Evolutionary conservation across 2,888 invertebrate species (phyloP), one percentile per base, ranked within the genome.

Genomic region (Augiades crinisus): DNA sequence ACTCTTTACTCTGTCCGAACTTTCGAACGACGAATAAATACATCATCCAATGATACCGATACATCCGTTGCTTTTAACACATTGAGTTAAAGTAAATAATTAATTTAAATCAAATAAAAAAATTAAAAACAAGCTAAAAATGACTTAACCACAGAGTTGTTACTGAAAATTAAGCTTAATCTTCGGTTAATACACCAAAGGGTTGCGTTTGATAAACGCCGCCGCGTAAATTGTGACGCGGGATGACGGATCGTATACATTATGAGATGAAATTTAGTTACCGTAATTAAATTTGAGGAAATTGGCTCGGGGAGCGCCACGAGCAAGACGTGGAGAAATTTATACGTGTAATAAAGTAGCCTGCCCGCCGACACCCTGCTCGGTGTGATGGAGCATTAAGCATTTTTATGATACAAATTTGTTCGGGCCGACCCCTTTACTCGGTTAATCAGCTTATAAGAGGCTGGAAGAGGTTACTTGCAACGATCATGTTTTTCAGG

Each of bases 391-490:
- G 64, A 54, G 57, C 60, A 66, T 68, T 65, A 64, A 65, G 54
- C 68, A 70, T 69, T 69, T 68, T 70, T 67, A 68, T 62, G 68
- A 64, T 59, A 57, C 57, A 54, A 66, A 68, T 70, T 69, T 68
- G 64, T 68, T 63, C 65, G 53, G 52, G 56, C 54, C 61, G 58
- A 60, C 60, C 60, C 63, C 56, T 61, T 61, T 57, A 51, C 56
- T 58, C 50, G 55, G 53, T 41, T 40, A 47, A 52, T 47, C 41
- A 55, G 49, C 24, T 50, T 49, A 41, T 19, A 22, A 41, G 22
- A 17, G 38, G n/a, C n/a, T 30, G 17, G 27, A n/a, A 7, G n/a
- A 17, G 14, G n/a, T n/a, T n/a, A n/a, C n/a, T n/a, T n/a, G n/a
- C n/a, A n/a, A n/a, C n/a, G n/a, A n/a, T n/a, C n/a, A n/a, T n/a